These are phyloP conservation scores for Acheta domesticus DNA, from an alignment of 2,888 invertebrate genomes.

Conservation along the genomic window DNA sequence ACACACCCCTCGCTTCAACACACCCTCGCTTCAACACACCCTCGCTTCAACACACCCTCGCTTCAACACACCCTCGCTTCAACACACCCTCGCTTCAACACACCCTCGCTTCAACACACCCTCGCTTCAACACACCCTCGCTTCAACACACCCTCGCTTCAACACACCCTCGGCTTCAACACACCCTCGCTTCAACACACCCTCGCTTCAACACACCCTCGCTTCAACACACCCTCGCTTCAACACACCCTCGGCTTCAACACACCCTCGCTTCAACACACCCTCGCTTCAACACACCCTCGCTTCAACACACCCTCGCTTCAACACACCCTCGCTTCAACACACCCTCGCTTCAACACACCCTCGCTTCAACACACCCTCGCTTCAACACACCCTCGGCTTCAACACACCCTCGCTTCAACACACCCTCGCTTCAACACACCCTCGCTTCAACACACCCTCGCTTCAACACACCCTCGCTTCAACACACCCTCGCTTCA, in stretches of 20 bases:
- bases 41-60: no score
- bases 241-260: no score
- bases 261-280: no score
- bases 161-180: no score
- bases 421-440: not conserved
- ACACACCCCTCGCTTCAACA: not conserved
- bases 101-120: not conserved
- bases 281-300: not conserved
- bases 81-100: not conserved
- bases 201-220: not conserved
- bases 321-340: not conserved
- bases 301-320: not conserved
- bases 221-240: not conserved
- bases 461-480: no score
- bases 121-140: not conserved
- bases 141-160: no score
- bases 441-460: not conserved
- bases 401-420: not conserved
- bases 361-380: no score
- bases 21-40: not conserved
- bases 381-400: no score
- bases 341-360: no score
- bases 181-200: not conserved
- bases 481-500: no score
- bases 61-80: no score